These are phyloP conservation scores for Callithrix jacchus DNA, from an alignment of 2,113 vertebrate genomes.

Conservation along the genomic window DNA sequence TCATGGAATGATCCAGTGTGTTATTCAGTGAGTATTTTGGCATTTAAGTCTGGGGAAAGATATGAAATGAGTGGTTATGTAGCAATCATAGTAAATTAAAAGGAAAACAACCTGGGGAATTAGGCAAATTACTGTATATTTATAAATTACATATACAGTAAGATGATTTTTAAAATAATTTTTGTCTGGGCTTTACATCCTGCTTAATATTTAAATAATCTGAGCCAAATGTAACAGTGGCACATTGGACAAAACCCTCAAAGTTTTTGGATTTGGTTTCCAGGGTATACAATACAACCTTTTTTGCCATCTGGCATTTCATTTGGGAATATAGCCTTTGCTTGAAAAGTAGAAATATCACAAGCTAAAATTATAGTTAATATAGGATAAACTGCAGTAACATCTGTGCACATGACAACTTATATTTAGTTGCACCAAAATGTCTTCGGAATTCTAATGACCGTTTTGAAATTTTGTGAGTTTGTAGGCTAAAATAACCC, in stretches of 20 bases:
- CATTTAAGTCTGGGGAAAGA: not conserved
- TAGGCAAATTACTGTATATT: not conserved
- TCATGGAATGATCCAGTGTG: not conserved
- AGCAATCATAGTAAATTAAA: not conserved
- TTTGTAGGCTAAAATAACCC: conserved; percentile 42
- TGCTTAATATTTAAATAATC: conserved; percentile 50
- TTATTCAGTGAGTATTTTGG: not conserved
- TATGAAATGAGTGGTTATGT: not conserved
- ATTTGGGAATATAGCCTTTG: not conserved
- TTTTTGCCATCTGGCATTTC: conserved; percentile 47
- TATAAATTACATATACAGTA: not conserved
- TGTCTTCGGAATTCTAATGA: conserved; percentile 42
- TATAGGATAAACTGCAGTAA: conserved; percentile 48
- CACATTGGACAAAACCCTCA: not conserved
- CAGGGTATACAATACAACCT: not conserved
- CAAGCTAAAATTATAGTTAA: conserved; percentile 62
- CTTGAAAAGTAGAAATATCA: conserved; percentile 34
- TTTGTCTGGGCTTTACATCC: not conserved
- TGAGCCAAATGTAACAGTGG: conserved; percentile 44
- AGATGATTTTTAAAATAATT: not conserved
- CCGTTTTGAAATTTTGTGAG: conserved; percentile 32
- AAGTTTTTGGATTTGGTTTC: conserved; percentile 22
- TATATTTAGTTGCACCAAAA: conserved; percentile 52
- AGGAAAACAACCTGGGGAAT: not conserved
- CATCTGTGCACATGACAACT: conserved; percentile 55